Conservation (phyloP, 1,140 invertebrate genomes). For the Adoxophyes honmai region DNA sequence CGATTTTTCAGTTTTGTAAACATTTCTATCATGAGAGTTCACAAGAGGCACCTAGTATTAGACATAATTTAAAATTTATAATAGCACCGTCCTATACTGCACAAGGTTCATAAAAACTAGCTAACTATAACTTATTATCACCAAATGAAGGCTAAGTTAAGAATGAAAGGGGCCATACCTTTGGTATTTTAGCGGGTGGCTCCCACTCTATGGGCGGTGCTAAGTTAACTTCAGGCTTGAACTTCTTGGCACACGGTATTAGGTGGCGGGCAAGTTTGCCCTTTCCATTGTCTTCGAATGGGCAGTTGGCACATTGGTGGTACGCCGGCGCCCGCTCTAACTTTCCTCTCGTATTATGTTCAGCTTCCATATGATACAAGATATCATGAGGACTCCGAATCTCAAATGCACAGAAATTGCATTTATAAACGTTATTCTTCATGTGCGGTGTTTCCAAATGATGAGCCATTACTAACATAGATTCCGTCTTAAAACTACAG, state of each 20-base stretch:
- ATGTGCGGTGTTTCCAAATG: constrained; percentile 96
- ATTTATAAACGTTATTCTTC: constrained; percentile 90
- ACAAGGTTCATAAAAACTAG: no score
- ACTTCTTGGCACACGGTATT: constrained; percentile 93
- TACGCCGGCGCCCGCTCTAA: constrained; percentile 91
- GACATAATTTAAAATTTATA: no score
- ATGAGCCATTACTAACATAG: constrained; percentile 89
- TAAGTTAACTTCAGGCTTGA: constrained; percentile 90
- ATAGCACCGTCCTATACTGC: no score
- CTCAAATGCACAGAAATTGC: constrained; percentile 92
- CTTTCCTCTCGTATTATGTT: constrained; percentile 89
- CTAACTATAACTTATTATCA: no score
- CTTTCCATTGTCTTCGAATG: constrained; percentile 96
- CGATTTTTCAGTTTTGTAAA: no score
- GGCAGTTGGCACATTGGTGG: constrained; percentile 95
- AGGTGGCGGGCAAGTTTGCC: constrained; percentile 94
- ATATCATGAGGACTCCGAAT: constrained; percentile 92
- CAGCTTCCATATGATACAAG: constrained; percentile 93
- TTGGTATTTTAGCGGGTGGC: constrained; percentile 93
- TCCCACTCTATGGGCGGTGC: constrained; percentile 93
- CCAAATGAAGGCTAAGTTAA: no score
- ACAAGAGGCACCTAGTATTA: no score
- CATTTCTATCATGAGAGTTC: no score
- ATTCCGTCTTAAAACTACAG: constrained; percentile 96
- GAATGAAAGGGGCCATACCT: constrained; percentile 56